Percentiles rank a stretch among this genome's conserved stretches.
Evolutionary conservation across 1,140 invertebrate genomes (phyloP).

Genomic region (Drosophila ananassae): DNA sequence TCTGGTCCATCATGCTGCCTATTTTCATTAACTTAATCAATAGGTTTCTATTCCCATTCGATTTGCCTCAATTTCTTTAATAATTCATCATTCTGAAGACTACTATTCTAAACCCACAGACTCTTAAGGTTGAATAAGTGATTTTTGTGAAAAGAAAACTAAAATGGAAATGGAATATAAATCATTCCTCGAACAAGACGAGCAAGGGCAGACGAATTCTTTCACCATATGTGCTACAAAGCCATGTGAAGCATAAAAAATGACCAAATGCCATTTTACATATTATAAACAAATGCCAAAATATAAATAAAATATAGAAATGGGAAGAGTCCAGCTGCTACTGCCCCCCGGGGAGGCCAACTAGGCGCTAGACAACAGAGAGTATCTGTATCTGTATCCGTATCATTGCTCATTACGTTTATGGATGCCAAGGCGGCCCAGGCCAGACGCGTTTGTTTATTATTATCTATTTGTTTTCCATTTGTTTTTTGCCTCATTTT

Average conservation of each 20-base stretch:
- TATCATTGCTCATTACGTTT: conserved; percentile 30
- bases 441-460: conserved; percentile 30
- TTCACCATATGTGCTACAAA: conserved; percentile 1
- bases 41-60: background rate
- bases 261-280: conserved; percentile 33
- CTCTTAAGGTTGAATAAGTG: background rate
- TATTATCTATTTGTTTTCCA: conserved; percentile 32
- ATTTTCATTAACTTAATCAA: background rate
- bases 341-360: background rate
- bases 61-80: background rate
- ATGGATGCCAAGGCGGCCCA: conserved; percentile 41
- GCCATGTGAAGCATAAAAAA: conserved; percentile 12
- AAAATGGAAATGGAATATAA: conserved; percentile 5
- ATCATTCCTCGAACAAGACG: background rate
- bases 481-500: conserved; percentile 7
- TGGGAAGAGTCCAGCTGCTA: conserved; percentile 18
- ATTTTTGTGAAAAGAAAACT: conserved; percentile 1
- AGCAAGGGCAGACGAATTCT: conserved; percentile 4
- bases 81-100: background rate
- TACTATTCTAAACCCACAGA: too few species aligned
- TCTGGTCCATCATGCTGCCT: background rate
- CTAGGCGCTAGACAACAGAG: background rate
- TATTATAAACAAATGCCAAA: conserved; percentile 19
- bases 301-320: conserved; percentile 19
- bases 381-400: conserved; percentile 8